These are phyloP conservation scores for Vombatus ursinus DNA, from an alignment of 2,113 vertebrate genomes.

Conservation along the genomic window DNA sequence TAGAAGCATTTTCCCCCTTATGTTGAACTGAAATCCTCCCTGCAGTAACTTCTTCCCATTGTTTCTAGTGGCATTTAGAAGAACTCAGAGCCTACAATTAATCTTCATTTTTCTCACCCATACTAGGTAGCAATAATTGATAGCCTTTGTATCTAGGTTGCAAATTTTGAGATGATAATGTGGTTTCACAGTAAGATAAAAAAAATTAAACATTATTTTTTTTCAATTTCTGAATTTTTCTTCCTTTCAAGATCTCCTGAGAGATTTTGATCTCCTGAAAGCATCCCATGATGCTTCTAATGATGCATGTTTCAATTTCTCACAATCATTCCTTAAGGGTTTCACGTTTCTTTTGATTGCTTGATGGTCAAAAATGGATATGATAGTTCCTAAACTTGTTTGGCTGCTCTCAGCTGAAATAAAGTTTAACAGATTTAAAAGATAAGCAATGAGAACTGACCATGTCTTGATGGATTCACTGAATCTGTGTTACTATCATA, in stretches of 20 bases:
- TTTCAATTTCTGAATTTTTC: not conserved
- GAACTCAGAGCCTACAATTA: not conserved
- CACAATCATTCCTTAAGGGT: slow-evolving; percentile 16
- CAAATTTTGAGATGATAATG: not conserved
- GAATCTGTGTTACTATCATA: not conserved
- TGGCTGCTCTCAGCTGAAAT: not conserved
- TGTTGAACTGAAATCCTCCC: not conserved
- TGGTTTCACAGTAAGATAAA: not conserved
- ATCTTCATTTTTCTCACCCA: not conserved
- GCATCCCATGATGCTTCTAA: not conserved
- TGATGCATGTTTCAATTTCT: not conserved
- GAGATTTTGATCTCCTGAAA: slow-evolving; percentile 42
- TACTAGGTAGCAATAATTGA: slow-evolving; percentile 3
- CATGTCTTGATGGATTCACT: not conserved
- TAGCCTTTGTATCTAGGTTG: not conserved
- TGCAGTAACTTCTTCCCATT: not conserved
- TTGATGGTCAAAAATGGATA: not conserved
- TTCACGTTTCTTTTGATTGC: slow-evolving; percentile 42
- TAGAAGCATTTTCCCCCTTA: not conserved
- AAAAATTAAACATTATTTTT: not conserved
- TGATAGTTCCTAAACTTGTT: not conserved
- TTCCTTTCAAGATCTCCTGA: not conserved
- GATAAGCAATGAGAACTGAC: slow-evolving; percentile 10
- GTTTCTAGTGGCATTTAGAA: not conserved
- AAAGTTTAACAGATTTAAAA: not conserved